Evolutionary conservation across 2,113 vertebrate species (phyloP).

Genomic region (Carettochelys insculpta): DNA sequence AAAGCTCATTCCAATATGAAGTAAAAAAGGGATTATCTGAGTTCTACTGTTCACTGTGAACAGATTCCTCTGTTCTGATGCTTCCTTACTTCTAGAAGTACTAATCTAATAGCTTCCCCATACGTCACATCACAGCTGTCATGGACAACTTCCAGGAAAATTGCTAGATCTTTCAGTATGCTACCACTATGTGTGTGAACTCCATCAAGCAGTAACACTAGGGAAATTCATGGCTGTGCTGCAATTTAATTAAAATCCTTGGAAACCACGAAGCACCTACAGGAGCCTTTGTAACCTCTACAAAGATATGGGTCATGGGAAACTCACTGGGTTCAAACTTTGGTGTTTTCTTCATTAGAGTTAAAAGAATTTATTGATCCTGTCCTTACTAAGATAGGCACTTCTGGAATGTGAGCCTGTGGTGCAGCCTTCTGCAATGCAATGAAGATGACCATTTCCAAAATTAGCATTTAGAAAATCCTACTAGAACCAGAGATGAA

Average conservation of each 20-base stretch:
- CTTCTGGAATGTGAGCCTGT: neutral
- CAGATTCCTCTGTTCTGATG: neutral
- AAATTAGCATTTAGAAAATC: neutral
- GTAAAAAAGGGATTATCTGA: neutral
- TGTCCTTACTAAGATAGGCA: neutral
- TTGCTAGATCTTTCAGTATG: neutral
- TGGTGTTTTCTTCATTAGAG: neutral
- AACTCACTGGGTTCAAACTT: neutral
- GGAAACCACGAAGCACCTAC: neutral
- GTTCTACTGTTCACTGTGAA: neutral
- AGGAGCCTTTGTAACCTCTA: neutral
- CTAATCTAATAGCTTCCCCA: neutral
- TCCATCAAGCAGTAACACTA: neutral
- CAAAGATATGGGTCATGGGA: neutral
- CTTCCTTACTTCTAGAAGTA: neutral
- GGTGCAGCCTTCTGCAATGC: neutral
- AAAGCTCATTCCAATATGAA: neutral
- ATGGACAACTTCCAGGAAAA: neutral
- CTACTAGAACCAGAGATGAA: neutral
- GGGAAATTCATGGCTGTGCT: neutral
- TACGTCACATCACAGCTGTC: neutral
- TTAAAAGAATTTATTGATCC: neutral
- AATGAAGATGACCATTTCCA: neutral
- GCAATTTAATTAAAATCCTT: neutral
- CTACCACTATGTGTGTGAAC: neutral